Conservation (phyloP, 2,113 vertebrate genomes). For the Equus quagga region DNA sequence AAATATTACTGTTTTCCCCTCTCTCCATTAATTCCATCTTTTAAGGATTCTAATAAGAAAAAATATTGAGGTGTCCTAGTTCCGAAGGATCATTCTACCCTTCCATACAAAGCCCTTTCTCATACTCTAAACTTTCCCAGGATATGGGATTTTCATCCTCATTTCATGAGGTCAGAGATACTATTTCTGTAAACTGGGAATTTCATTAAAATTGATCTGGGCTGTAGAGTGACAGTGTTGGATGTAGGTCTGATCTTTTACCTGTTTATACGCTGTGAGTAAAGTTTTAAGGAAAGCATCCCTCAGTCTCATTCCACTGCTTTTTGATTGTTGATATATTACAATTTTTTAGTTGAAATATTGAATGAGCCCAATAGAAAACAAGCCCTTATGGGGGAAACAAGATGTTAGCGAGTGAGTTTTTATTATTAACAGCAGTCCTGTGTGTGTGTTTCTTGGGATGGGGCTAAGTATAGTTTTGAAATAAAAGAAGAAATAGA, state of each 20-base stretch:
- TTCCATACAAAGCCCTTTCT: not conserved
- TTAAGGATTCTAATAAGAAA: not conserved
- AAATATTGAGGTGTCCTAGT: not conserved
- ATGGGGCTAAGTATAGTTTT: not conserved
- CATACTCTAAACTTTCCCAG: not conserved
- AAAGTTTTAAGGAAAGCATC: not conserved
- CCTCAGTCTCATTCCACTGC: not conserved
- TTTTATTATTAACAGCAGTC: not conserved
- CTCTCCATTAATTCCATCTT: not conserved
- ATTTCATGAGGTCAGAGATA: not conserved
- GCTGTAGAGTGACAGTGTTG: not conserved
- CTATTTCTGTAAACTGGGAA: not conserved
- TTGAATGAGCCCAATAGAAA: not conserved
- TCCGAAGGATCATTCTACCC: not conserved
- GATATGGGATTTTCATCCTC: not conserved
- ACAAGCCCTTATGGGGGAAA: not conserved
- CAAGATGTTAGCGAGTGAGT: not conserved
- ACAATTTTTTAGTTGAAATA: not conserved
- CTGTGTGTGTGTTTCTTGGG: not conserved
- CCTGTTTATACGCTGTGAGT: not conserved
- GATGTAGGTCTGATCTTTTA: not conserved
- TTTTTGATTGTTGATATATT: not conserved
- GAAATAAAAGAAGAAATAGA: slow-evolving; percentile 23
- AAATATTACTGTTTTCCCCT: not conserved
- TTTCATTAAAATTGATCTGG: slow-evolving; percentile 34